Base-by-base conservation (phyloP, 2,113 vertebrate species). In the Procavia capensis region DNA sequence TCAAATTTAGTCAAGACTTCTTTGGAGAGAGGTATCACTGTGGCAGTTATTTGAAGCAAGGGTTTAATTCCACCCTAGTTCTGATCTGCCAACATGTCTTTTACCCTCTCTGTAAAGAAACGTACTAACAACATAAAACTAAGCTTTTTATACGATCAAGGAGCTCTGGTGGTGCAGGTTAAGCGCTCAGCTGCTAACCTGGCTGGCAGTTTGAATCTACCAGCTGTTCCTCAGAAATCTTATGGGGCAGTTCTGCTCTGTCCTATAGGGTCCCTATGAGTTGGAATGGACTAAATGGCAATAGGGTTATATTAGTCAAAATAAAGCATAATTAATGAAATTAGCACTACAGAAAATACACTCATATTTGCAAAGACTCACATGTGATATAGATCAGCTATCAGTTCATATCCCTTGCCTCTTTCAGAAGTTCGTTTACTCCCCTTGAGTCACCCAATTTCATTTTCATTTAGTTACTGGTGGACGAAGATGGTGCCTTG, bases 401-500 rank as follows among this genome's bases (percentile, higher is more conserved):
- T 75, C 25, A 81, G n/a, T 83, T 82, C 82, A 80, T 61, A 93
- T 76, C 45, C 47, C 5, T 64, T 47, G 54, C 1, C 24, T 85
- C 54, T 81, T 93, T 96, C 24, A 87, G 83, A 91, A 93, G 24
- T 64, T 76, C 84, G 29, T 84, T 20, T 84, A 9, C 85, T 96
- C 36, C 74, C 68, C 29, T 86, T 45, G 50, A 78, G 39, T 91
- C 19, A 88, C 43, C 34, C 43, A 79, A 88, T 4, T 92, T 34
- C 10, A 76, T 80, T 85, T 72, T 94, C 70, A 93, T 80, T 72
- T 92, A 81, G 39, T 10, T 79, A 68, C 31, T 79, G 9, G 31
- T 43, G 86, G 45, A 83, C 87, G 85, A 93, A 43, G 7, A 57
- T 64, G 66, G n/a, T 82, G 29, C 79, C 31, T 83, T 24, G 54